Base-by-base conservation (phyloP, 2,888 invertebrate species). In the Thymelicus sylvestris region DNA sequence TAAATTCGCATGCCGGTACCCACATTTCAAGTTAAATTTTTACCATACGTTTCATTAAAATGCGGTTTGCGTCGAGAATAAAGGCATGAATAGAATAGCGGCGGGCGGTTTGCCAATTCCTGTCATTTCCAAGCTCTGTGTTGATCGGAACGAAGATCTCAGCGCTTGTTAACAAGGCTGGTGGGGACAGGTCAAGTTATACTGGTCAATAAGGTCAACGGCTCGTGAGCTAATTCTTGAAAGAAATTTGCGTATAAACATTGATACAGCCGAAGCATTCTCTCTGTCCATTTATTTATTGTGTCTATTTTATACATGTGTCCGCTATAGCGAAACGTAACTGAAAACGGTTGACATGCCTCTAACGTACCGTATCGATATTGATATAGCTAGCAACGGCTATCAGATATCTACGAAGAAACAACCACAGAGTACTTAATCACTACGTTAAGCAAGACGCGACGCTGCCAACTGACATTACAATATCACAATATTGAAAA, bases 51-150 rank as follows among this genome's bases (percentile, higher is more conserved):
- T 82, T 86, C 86, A 89, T 91, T 89, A 89, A 87, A 88, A 91
- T 89, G 83, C 90, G 83, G 86, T 86, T 83, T 85, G 80, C 86
- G 87, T 86, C 83, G 83, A 79, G 84, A 86, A 89, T 89, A 89
- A 86, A 85, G 80, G 60, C 70, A 70, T 81, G 81, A 79, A 82
- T 80, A 82, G 84, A 85, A 86, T 84, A 80, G 79, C 79, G 76
- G 76, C 76, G 80, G 91, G 91, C 91, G 80, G 75, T 75, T 75
- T 86, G 92, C 91, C 91, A 92, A 86, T 85, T 86, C 84, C 83
- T 84, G 83, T 78, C 81, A 88, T 85, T 84, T 83, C 83, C 84
- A 86, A 65, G 64, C 50, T 50, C 60, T 55, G 61, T 64, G 57
- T 12, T 50, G 69, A 64, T 59, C 70, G 59, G 76, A 50, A 61